Percentiles rank a stretch among this genome's conserved stretches.
These are phyloP conservation scores for Phrynocephalus vlangalii DNA, from an alignment of 2,797 vertebrate genomes.

Conservation along the genomic window DNA sequence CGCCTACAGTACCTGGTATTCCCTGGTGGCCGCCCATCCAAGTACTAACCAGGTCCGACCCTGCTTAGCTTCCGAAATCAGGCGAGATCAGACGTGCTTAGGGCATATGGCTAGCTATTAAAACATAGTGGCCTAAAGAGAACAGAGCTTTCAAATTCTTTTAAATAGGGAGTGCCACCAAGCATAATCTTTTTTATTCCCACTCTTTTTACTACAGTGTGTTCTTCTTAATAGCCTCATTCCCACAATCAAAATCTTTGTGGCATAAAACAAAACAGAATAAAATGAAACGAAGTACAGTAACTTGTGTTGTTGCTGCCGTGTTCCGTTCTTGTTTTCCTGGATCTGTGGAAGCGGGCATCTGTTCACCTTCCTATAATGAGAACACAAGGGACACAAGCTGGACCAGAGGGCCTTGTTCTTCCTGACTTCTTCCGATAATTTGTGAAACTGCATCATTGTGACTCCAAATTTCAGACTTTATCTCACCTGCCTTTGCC, in stretches of 20 bases:
- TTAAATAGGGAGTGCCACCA: slow-evolving; percentile 31
- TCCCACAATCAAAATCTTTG: slow-evolving; percentile 59
- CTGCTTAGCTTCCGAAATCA: too few relatives aligned
- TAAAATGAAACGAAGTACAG: background rate
- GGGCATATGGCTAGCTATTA: slow-evolving; percentile 4
- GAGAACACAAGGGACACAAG: slow-evolving; percentile 35
- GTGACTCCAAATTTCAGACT: background rate
- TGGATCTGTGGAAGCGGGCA: background rate
- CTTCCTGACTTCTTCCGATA: slow-evolving; percentile 2
- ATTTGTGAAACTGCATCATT: slow-evolving; percentile 44
- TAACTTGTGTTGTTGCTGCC: slow-evolving; percentile 25
- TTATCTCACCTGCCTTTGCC: fast-evolving
- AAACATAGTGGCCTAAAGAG: background rate
- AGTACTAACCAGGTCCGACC: too few relatives aligned
- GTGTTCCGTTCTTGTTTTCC: slow-evolving; percentile 32
- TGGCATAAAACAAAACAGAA: background rate
- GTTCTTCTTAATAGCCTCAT: slow-evolving; percentile 48
- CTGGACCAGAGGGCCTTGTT: slow-evolving; percentile 10
- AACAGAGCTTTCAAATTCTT: slow-evolving; percentile 25
- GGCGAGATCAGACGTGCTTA: too few relatives aligned
- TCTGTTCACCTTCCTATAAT: slow-evolving; percentile 45
- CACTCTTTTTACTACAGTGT: slow-evolving; percentile 31
- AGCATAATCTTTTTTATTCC: background rate
- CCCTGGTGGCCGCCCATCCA: too few relatives aligned
- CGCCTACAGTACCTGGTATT: too few relatives aligned